Percentiles rank a stretch among this genome's conserved stretches.
Evolutionary conservation across 2,797 vertebrate genomes (phyloP).

Genomic region (Betta splendens): DNA sequence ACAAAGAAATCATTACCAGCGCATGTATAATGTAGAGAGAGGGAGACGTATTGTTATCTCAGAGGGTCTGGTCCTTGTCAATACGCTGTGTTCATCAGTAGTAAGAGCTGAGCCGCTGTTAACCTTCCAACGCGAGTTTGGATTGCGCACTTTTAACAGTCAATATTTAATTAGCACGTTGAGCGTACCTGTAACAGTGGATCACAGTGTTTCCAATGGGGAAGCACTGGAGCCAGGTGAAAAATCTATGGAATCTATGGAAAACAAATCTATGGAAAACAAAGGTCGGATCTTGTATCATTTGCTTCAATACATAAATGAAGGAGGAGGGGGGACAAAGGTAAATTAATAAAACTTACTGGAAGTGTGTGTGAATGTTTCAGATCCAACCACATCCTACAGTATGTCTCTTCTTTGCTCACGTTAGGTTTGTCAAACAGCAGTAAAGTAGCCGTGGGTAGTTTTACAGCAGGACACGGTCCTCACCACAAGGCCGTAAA

Average conservation of each 20-base stretch:
- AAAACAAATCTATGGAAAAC: neutral
- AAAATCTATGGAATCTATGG: too few relatives aligned
- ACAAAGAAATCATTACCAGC: conserved; percentile 67
- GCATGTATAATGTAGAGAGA: conserved; percentile 56
- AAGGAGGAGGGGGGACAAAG: too few relatives aligned
- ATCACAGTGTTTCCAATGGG: conserved; percentile 24
- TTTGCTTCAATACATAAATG: too few relatives aligned
- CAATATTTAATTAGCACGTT: conserved; percentile 55
- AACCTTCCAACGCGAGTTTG: conserved; percentile 50
- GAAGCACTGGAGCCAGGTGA: conserved; percentile 29
- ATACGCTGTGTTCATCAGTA: conserved; percentile 59
- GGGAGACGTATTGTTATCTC: conserved; percentile 58
- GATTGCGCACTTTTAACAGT: conserved; percentile 44
- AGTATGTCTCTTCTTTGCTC: too few relatives aligned
- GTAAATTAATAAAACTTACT: too few relatives aligned
- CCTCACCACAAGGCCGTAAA: too few relatives aligned
- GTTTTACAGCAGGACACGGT: too few relatives aligned
- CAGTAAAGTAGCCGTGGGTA: too few relatives aligned
- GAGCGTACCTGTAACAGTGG: conserved; percentile 36
- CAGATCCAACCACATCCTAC: too few relatives aligned
- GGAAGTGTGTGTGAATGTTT: too few relatives aligned
- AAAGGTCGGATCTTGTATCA: neutral
- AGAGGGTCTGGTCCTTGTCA: conserved; percentile 54
- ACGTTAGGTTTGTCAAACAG: too few relatives aligned
- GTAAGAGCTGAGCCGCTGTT: conserved; percentile 63